Percentiles rank a stretch among this genome's conserved stretches.
These are phyloP conservation scores for Stegodyphus mimosarum DNA, from an alignment of 1,140 invertebrate genomes.

Conservation along the genomic window DNA sequence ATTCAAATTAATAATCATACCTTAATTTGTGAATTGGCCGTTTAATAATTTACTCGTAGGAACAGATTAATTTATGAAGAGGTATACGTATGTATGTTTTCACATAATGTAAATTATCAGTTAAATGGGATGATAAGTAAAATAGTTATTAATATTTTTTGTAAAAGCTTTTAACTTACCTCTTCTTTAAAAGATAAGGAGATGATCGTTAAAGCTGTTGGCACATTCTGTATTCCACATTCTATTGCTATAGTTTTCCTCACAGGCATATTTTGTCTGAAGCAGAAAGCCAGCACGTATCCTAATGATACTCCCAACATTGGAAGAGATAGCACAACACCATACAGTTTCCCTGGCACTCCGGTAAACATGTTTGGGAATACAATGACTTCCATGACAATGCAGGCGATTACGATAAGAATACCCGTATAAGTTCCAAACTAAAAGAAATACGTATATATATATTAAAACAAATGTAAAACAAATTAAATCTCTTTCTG, in stretches of 20 bases:
- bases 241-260: conserved; percentile 69
- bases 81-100: too few species aligned
- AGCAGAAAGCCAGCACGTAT: conserved; percentile 65
- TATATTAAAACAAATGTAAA: not conserved
- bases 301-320: conserved; percentile 67
- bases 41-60: too few species aligned
- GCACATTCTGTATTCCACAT: conserved; percentile 70
- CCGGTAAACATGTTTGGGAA: conserved; percentile 65
- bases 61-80: too few species aligned
- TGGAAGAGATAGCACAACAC: conserved; percentile 66
- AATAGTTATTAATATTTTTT: not conserved
- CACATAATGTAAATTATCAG: too few species aligned
- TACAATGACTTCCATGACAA: conserved; percentile 63
- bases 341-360: conserved; percentile 66
- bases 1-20: too few species aligned
- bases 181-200: conserved; percentile 64
- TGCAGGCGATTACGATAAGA: conserved; percentile 61
- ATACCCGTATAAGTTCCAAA: conserved; percentile 62
- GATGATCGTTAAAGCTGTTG: conserved; percentile 64
- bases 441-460: conserved; percentile 35
- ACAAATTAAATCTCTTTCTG: too few species aligned
- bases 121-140: not conserved
- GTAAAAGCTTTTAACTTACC: conserved; percentile 32
- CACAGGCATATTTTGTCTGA: conserved; percentile 63
- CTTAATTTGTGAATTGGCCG: too few species aligned